A percentile compares a stretch with the other conserved stretches of the same genome.
These are phyloP conservation scores for Glaucomys volans DNA, from an alignment of 2,113 vertebrate genomes.

Conservation along the genomic window DNA sequence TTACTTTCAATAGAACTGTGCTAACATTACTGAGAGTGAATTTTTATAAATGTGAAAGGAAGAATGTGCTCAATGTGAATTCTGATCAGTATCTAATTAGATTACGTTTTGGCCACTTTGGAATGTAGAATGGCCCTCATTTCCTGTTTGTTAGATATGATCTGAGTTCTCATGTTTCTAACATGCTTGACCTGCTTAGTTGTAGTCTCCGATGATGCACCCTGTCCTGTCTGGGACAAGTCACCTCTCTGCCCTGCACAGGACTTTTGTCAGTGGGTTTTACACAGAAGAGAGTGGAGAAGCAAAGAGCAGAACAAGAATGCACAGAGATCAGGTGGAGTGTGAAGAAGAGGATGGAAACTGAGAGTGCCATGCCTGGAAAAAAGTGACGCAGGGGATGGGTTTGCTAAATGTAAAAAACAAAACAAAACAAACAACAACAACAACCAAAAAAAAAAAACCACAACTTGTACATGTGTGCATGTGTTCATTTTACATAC, in stretches of 20 bases:
- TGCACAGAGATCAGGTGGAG: not conserved
- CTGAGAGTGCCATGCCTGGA: not conserved
- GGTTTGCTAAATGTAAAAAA: not conserved
- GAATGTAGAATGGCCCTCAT: not conserved
- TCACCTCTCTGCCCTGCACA: not conserved
- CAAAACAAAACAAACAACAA: too few relatives aligned
- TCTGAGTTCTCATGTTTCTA: not conserved
- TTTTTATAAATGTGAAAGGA: not conserved
- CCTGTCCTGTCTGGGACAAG: not conserved
- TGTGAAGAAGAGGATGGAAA: not conserved
- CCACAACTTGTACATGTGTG: not conserved
- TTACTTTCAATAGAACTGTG: constrained; percentile 41
- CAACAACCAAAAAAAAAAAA: too few relatives aligned
- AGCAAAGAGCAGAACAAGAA: not conserved
- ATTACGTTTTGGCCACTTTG: not conserved
- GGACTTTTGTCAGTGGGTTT: not conserved
- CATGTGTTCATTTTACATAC: not conserved
- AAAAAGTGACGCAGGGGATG: not conserved
- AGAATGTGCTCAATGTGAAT: not conserved
- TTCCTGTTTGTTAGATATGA: not conserved
- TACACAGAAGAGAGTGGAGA: fast-evolving
- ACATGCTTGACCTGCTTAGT: not conserved
- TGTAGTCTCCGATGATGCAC: not conserved
- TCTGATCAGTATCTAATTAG: not conserved
- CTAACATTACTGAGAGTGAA: not conserved